phyloP scores from a whole-genome alignment of 2,113 vertebrate genomes.

The Puntigrus tetrazona region DNA sequence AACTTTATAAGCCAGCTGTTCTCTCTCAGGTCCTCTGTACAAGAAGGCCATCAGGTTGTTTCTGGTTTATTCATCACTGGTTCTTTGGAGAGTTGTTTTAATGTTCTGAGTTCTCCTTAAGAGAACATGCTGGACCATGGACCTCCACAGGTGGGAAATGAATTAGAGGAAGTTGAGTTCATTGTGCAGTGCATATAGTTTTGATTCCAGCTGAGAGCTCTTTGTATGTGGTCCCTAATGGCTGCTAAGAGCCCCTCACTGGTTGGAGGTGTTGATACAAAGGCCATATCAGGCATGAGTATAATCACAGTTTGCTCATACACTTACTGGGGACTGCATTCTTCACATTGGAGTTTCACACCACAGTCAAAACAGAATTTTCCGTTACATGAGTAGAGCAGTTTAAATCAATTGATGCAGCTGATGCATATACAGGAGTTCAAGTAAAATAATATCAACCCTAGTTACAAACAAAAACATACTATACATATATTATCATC shows the following conservation, averaged over 20 bases:
- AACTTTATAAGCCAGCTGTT: slow-evolving; percentile 88
- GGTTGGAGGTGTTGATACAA: slow-evolving; percentile 55
- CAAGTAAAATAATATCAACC: too few relatives aligned
- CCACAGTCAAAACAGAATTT: neutral
- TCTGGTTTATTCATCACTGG: slow-evolving; percentile 82
- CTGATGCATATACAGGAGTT: neutral
- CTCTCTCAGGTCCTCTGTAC: slow-evolving; percentile 86
- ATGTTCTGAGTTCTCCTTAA: slow-evolving; percentile 80
- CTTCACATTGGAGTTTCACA: slow-evolving; percentile 18
- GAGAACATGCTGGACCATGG: slow-evolving; percentile 81
- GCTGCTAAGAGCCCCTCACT: slow-evolving; percentile 46
- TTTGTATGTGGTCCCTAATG: slow-evolving; percentile 43
- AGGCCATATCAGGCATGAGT: slow-evolving; percentile 37
- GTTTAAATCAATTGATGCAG: neutral
- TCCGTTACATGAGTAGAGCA: neutral
- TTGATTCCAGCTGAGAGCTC: slow-evolving; percentile 51
- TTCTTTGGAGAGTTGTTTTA: slow-evolving; percentile 85
- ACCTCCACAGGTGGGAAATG: slow-evolving; percentile 85
- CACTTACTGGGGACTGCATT: slow-evolving; percentile 35
- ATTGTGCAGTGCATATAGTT: slow-evolving; percentile 51
- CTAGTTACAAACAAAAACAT: too few relatives aligned
- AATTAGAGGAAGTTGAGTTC: slow-evolving; percentile 70
- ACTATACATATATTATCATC: too few relatives aligned
- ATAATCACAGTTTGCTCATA: slow-evolving; percentile 42
- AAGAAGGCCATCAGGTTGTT: slow-evolving; percentile 87